Conservation (phyloP, 2,113 vertebrate species). For the Cottus gobio region DNA sequence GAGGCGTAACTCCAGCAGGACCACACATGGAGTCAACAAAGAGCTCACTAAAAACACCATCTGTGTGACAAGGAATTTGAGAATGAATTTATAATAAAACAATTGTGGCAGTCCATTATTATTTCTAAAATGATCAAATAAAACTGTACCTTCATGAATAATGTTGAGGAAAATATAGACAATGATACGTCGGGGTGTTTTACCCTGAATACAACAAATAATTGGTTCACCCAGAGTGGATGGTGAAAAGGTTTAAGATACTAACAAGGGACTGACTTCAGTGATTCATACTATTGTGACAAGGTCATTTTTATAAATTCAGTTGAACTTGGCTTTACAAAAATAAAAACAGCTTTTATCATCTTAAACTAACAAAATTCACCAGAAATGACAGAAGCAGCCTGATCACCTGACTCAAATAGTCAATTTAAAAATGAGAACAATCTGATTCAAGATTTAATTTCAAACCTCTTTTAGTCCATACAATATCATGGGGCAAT, state of each 20-base stretch:
- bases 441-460: neutral
- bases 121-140: neutral
- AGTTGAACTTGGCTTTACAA: neutral
- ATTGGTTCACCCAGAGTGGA: slow-evolving; percentile 9
- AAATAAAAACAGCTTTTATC: neutral
- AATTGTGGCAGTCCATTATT: neutral
- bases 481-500: neutral
- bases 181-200: neutral
- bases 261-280: neutral
- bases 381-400: neutral
- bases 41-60: slow-evolving; percentile 85
- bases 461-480: neutral
- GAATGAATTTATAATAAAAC: neutral
- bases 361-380: neutral
- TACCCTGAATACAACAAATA: slow-evolving; percentile 6
- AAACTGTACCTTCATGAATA: neutral
- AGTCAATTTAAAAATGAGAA: neutral
- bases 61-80: slow-evolving; percentile 68
- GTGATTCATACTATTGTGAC: neutral
- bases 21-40: slow-evolving; percentile 82
- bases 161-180: neutral
- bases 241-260: neutral
- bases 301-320: neutral
- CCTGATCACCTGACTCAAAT: neutral
- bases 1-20: slow-evolving; percentile 81